phyloP scores from a whole-genome alignment of 37 sponge, comb jelly and placozoan genomes.

The Aplysina aerophoba region DNA sequence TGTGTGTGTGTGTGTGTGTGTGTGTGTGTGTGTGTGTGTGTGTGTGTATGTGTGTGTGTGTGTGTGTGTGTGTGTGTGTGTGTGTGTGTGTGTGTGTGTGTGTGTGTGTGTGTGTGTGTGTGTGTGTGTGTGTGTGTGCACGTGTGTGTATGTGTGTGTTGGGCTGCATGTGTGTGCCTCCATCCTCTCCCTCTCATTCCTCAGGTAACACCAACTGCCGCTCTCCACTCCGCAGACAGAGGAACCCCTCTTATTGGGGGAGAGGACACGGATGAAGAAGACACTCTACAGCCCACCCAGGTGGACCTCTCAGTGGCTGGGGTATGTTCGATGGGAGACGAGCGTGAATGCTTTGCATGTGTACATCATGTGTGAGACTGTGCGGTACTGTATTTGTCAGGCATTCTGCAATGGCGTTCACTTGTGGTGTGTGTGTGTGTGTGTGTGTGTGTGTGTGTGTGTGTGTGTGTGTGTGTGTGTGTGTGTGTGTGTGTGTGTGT shows the following conservation, averaged over 20 bases:
- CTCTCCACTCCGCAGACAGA: no score
- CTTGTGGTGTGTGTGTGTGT: slow-evolving; percentile 18
- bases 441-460: slow-evolving; percentile 21
- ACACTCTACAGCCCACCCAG: no score
- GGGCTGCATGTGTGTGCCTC: neutral
- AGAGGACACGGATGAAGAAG: no score
- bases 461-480: slow-evolving; percentile 27
- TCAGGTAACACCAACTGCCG: no score
- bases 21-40: neutral
- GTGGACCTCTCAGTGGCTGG: no score
- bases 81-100: slow-evolving; percentile 26
- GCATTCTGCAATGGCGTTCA: no score
- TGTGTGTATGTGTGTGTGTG: neutral
- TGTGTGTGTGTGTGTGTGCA: slow-evolving; percentile 1
- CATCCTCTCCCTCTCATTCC: neutral
- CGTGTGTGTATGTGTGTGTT: neutral
- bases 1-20: neutral
- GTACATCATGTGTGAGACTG: neutral
- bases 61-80: neutral
- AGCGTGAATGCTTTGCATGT: no score
- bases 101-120: slow-evolving; percentile 29
- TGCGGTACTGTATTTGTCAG: neutral
- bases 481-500: slow-evolving; percentile 35
- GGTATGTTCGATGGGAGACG: slow-evolving; percentile 2
- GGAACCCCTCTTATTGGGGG: no score